Evolutionary conservation across 2,797 vertebrate species (phyloP), one percentile per base, ranked within the genome.

Genomic region (Chrysocyon brachyurus): DNA sequence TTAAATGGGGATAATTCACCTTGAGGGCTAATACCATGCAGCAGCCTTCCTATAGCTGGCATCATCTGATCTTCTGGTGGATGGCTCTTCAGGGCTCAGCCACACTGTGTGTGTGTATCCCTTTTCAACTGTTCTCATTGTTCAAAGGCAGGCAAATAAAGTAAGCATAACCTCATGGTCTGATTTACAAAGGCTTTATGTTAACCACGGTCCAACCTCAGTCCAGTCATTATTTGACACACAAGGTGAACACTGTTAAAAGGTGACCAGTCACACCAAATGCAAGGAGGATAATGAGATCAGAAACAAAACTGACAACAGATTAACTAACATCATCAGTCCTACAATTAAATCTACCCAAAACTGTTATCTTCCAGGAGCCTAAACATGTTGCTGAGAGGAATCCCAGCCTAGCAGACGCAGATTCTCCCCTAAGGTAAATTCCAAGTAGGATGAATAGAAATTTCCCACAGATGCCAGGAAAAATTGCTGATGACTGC

Each of bases 221-320:
- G 79, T 28, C 56, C 46, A 54, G 64, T 63, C 36, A 91, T 61
- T 86, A 95, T 63, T 28, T 94, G 81, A 86, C 33, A 94, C 17
- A 87, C 64, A 97, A 87, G 90, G 84, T 61, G 89, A 95, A 86
- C 75, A 87, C 79, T 70, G 54, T 36, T 89, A 77, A 94, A 92
- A 96, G 73, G 79, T 75, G 33, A 92, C 54, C 68, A 75, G 63
- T 96, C 66, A 96, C 5, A 88, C 22, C 36, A 87, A 81, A 70
- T 31, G 64, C 33, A 87, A 85, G 64, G 33, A 92, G n/a, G 16
- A 87, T 17, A 75, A 90, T 36, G 17, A 91, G 64, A 66, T 88
- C 79, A 91, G 70, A 83, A 96, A 93, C 24, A 88, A 93, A 95
- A 97, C 1, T 75, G 49, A 87, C 56, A 21, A 24, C 2, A 46